These are phyloP conservation scores for Triplophysa siluroides DNA, from an alignment of 2,113 vertebrate species.

Conservation along the genomic window DNA sequence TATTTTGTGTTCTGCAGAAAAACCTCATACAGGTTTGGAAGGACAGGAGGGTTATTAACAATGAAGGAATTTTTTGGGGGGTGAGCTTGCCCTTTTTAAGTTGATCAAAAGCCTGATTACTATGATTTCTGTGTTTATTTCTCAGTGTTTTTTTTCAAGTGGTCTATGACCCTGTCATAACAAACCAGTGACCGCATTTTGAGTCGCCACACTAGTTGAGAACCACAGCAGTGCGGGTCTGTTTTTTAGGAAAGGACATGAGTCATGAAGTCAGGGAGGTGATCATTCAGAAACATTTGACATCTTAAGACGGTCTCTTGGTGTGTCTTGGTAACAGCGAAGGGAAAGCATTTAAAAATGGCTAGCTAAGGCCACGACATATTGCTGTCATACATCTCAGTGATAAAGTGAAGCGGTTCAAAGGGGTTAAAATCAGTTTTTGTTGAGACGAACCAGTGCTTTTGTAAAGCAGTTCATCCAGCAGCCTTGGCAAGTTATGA, in stretches of 20 bases:
- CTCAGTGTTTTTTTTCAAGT: no score
- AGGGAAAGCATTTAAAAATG: slow-evolving; percentile 3
- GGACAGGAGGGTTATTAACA: no score
- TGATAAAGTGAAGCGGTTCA: slow-evolving; percentile 3
- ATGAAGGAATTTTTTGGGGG: no score
- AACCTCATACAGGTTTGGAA: no score
- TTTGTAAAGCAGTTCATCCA: slow-evolving; percentile 11
- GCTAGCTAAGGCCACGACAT: slow-evolving; percentile 4
- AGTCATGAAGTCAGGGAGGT: background rate
- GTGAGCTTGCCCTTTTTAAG: no score
- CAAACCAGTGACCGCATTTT: no score
- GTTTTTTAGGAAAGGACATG: background rate
- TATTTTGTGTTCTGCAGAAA: no score
- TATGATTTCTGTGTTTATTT: no score
- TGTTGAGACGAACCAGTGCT: background rate
- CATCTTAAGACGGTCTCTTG: slow-evolving; percentile 2
- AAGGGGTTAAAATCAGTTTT: slow-evolving; percentile 12
- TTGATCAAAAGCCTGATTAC: no score
- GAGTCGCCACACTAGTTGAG: background rate
- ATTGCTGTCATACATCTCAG: slow-evolving; percentile 10
- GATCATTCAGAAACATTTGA: background rate
- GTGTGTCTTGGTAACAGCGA: slow-evolving; percentile 6
- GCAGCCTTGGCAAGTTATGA: background rate
- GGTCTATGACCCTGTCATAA: no score
- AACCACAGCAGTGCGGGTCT: background rate